These are phyloP conservation scores for Dicerorhinus sumatrensis DNA, from an alignment of 2,113 vertebrate genomes.

Conservation along the genomic window DNA sequence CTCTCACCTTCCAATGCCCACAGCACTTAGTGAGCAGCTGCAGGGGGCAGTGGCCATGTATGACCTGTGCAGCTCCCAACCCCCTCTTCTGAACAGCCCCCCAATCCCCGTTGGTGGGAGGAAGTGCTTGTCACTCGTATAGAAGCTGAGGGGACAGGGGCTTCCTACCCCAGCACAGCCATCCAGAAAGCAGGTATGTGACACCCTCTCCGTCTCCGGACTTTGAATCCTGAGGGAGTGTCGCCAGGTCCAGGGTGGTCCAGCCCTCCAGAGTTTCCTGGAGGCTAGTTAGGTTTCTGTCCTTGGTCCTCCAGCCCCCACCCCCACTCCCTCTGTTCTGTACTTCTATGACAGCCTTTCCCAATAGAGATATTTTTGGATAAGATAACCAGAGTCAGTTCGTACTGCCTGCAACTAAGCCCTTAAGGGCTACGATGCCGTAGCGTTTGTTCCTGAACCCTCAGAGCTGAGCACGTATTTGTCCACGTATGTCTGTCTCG, in stretches of 20 bases:
- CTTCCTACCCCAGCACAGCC: neutral
- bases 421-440: rapidly evolving
- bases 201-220: neutral
- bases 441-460: neutral
- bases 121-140: neutral
- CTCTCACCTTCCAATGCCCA: no score
- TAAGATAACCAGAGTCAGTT: neutral
- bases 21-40: neutral
- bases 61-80: neutral
- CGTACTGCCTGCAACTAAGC: neutral
- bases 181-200: neutral
- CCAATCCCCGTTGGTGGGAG: no score
- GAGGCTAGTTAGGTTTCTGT: neutral
- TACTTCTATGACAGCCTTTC: neutral
- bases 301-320: neutral
- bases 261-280: neutral
- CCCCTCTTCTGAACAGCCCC: neutral
- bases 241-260: neutral
- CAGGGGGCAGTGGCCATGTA: no score
- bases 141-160: neutral
- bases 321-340: neutral
- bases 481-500: rapidly evolving
- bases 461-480: rapidly evolving
- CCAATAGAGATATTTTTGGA: neutral
- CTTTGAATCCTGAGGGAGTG: neutral